Base-by-base conservation (phyloP, 2,113 vertebrate genomes). In the Ceyx cyanopectus region DNA sequence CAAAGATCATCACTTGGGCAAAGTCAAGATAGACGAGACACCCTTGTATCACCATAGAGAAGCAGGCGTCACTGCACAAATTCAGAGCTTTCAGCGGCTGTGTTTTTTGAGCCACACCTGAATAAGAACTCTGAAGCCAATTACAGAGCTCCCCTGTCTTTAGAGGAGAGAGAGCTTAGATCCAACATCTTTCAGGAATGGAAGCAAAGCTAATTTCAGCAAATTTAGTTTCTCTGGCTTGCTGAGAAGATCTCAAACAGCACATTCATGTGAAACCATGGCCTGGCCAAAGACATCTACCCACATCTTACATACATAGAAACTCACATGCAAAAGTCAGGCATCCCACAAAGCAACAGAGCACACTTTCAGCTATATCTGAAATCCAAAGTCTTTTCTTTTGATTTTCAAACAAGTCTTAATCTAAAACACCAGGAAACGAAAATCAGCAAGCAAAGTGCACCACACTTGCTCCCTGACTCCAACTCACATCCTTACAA, bases 361-460 rank as follows among this genome's bases (percentile, higher is more conserved):
- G 32, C 16, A 43, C 1, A 1, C 40, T 37, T 5, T 0, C 24
- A 37, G 50, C 43, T 29, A 68, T 3, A 1, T 5, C 53, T 58
- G 5, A 1, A 58, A 41, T 32, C 37, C 6, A 5, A 34, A 74
- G 5, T 10, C 63, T 84, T n/a, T 43, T 72, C 57, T 48, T 53
- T 24, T 20, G 5, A 45, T 73, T 80, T 65, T 18, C 53, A 76
- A 82, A 58, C 18, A 32, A 37, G 11, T 29, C 34, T 74, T 66
- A 20, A 32, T 19, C 43, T 54, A 32, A 60, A 69, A 34, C 1
- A 1, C 29, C 56, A 57, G 34, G 29, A 69, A 29, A 60, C 5
- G 6, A 10, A 29, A 77, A 60, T 56, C 50, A 11, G 17, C 53
- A 78, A 45, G 23, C 10, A 40, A 75, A 27, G 43, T 62, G 32